Percentiles rank a stretch among this genome's conserved stretches.
Conservation (phyloP, 2,888 invertebrate species). For the Protonemura montana region DNA sequence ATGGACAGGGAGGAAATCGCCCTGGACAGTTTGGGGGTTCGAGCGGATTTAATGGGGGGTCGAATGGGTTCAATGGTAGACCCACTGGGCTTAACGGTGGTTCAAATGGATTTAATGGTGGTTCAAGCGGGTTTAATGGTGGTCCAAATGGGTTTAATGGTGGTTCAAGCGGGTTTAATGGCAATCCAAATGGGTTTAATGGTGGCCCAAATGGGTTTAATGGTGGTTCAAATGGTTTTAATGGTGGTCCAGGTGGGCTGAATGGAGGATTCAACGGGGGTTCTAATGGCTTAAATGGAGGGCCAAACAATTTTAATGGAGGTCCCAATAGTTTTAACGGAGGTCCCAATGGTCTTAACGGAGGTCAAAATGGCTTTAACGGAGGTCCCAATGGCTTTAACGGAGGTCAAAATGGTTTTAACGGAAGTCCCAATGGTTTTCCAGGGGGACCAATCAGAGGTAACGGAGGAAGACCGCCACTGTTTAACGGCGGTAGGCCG, state of each 20-base stretch:
- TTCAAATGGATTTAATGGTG: background rate
- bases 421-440: constrained; percentile 7
- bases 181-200: background rate
- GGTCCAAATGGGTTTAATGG: background rate
- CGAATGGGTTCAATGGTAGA: background rate
- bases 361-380: background rate
- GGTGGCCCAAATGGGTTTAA: background rate
- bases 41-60: background rate
- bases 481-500: background rate
- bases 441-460: background rate
- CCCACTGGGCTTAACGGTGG: background rate
- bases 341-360: background rate
- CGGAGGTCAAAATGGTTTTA: background rate
- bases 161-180: background rate
- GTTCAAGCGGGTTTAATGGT: background rate
- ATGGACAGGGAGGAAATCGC: background rate
- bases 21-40: background rate
- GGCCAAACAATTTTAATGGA: background rate
- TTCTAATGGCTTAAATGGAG: background rate
- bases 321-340: background rate
- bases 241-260: background rate
- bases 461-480: background rate
- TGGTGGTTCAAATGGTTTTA: background rate
- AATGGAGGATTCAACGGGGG: background rate
- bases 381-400: background rate